Evolutionary conservation across 1,140 invertebrate genomes (phyloP).

Genomic region (Thaumetopoea pityocampa): DNA sequence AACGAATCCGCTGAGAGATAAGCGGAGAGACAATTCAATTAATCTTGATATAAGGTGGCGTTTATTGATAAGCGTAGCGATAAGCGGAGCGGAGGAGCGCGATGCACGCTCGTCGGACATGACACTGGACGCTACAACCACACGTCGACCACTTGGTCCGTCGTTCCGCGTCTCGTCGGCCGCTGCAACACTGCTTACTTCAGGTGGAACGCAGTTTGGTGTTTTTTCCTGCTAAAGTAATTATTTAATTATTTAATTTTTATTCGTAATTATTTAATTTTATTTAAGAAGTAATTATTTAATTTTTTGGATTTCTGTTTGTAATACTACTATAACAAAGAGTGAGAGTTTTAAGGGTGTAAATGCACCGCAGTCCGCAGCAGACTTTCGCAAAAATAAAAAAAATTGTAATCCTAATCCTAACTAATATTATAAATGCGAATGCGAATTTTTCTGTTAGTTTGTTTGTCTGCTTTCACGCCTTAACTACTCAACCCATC

Average conservation of each 20-base stretch:
- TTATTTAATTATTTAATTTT: not conserved
- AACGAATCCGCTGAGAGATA: slow-evolving; percentile 8
- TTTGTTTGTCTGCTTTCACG: too few relatives aligned
- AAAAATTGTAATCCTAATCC: too few relatives aligned
- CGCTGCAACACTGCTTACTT: slow-evolving; percentile 60
- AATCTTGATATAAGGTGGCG: slow-evolving; percentile 26
- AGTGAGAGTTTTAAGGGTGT: too few relatives aligned
- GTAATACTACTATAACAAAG: too few relatives aligned
- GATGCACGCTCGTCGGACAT: slow-evolving; percentile 77
- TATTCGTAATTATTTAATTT: slow-evolving; percentile 2
- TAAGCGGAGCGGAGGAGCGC: slow-evolving; percentile 41
- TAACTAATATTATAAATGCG: too few relatives aligned
- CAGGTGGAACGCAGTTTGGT: slow-evolving; percentile 49
- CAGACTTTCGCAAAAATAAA: too few relatives aligned
- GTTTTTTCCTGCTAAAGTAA: slow-evolving; percentile 40
- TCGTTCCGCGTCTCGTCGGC: slow-evolving; percentile 58
- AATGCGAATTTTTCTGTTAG: too few relatives aligned
- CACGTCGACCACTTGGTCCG: slow-evolving; percentile 54
- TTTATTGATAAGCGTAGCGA: slow-evolving; percentile 28
- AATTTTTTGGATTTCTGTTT: too few relatives aligned
- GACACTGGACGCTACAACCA: slow-evolving; percentile 78
- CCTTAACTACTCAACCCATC: too few relatives aligned
- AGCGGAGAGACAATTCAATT: slow-evolving; percentile 4
- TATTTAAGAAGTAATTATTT: too few relatives aligned
- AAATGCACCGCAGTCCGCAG: too few relatives aligned